phyloP scores from a whole-genome alignment of 2,888 invertebrate species.

The Itoplectis maculator region DNA sequence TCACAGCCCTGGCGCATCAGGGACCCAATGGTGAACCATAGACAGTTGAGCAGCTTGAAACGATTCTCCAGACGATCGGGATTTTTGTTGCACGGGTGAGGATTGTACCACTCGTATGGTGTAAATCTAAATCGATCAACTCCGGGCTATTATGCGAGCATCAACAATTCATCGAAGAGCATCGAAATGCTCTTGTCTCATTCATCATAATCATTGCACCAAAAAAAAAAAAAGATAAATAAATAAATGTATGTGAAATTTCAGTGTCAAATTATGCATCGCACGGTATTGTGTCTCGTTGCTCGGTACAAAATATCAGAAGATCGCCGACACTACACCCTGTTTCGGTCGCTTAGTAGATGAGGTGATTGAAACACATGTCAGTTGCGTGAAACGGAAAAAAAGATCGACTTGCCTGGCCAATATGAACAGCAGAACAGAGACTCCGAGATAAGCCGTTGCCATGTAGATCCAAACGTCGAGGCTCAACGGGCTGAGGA shows the following conservation, averaged over 20 bases:
- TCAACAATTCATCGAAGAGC: not conserved
- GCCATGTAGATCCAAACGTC: conserved; percentile 89
- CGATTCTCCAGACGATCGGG: conserved; percentile 95
- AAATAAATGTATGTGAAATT: not conserved
- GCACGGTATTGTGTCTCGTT: no score
- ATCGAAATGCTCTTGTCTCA: not conserved
- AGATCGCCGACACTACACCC: not conserved
- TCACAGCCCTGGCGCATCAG: conserved; percentile 98
- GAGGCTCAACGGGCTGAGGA: conserved; percentile 88
- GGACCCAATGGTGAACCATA: conserved; percentile 99
- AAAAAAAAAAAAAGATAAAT: not conserved
- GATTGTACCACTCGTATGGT: conserved; percentile 98
- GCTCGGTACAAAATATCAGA: no score
- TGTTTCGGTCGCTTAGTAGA: not conserved
- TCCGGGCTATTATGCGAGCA: conserved; percentile 49
- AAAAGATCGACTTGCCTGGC: conserved; percentile 85
- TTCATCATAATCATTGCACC: not conserved
- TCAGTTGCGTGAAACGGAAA: not conserved
- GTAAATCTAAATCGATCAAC: conserved; percentile 89
- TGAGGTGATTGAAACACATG: not conserved
- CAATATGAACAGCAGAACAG: conserved; percentile 87
- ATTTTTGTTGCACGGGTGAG: conserved; percentile 93
- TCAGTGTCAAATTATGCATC: not conserved
- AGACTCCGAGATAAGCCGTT: conserved; percentile 88
- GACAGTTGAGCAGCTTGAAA: conserved; percentile 96